Conservation (phyloP, 2,888 invertebrate genomes). For the Pterostichus madidus region DNA sequence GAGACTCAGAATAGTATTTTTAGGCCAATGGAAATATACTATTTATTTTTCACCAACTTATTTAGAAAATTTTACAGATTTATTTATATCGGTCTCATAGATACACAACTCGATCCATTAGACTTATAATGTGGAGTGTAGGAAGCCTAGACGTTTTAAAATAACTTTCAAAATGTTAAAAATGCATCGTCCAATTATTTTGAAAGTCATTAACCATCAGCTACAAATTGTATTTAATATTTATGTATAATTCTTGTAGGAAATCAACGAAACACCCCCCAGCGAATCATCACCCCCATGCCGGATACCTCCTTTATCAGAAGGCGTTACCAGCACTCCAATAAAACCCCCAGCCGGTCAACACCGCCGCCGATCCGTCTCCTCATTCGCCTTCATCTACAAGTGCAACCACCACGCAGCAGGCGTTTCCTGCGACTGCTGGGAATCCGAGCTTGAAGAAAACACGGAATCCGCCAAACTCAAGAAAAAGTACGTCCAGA, state of each 20-base stretch:
- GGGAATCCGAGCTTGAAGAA: conserved; percentile 76
- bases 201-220: too few species aligned
- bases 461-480: conserved; percentile 75
- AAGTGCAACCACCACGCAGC: conserved; percentile 78
- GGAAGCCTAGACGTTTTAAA: too few species aligned
- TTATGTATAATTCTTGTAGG: background rate
- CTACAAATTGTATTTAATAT: too few species aligned
- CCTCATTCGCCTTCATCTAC: conserved; percentile 77
- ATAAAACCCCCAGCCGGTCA: conserved; percentile 73
- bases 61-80: too few species aligned
- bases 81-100: too few species aligned
- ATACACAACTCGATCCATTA: too few species aligned
- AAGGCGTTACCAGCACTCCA: conserved; percentile 77
- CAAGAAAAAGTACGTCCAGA: conserved; percentile 76
- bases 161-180: too few species aligned
- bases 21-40: too few species aligned
- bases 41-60: too few species aligned
- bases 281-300: background rate
- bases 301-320: conserved; percentile 22
- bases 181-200: too few species aligned
- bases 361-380: conserved; percentile 77
- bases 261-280: conserved; percentile 16
- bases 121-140: too few species aligned
- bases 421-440: conserved; percentile 77
- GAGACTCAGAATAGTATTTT: too few species aligned